Conservation (phyloP, 2,113 vertebrate species). For the Zootoca vivipara region DNA sequence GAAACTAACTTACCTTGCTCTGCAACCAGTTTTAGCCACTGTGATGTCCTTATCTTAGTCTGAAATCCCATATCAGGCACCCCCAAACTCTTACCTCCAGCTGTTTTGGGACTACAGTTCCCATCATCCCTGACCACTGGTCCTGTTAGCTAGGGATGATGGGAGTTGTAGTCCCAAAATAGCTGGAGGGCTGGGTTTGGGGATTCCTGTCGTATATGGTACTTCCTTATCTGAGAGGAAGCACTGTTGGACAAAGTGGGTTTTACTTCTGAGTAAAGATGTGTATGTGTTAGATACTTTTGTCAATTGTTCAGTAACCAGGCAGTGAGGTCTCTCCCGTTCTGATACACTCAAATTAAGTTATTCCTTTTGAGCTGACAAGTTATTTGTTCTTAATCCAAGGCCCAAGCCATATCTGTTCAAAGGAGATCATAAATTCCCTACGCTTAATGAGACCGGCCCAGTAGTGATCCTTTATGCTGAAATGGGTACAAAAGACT, state of each 20-base stretch:
- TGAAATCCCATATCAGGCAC: not conserved
- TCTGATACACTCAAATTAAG: not conserved
- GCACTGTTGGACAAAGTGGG: not conserved
- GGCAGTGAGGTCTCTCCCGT: not conserved
- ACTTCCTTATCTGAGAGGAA: not conserved
- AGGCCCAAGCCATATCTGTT: slow-evolving; percentile 91
- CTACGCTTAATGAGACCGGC: slow-evolving; percentile 77
- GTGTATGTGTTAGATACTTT: not conserved
- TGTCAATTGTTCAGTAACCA: not conserved
- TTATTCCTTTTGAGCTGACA: not conserved
- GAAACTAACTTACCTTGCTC: not conserved
- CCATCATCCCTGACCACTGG: no score
- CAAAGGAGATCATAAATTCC: slow-evolving; percentile 91
- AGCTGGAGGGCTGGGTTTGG: no score
- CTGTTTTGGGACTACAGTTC: no score
- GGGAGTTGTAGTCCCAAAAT: no score
- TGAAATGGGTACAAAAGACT: slow-evolving; percentile 93
- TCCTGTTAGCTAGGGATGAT: no score
- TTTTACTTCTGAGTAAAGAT: not conserved
- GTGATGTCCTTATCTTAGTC: slow-evolving; percentile 5
- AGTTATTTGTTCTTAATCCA: slow-evolving; percentile 65
- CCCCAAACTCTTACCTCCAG: no score
- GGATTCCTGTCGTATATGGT: not conserved
- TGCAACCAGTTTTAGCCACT: not conserved
- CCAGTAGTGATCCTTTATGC: slow-evolving; percentile 92